Evolutionary conservation across 2,888 invertebrate species (phyloP), one percentile per base, ranked within the genome.

Genomic region (Ryuthela nishihirai): DNA sequence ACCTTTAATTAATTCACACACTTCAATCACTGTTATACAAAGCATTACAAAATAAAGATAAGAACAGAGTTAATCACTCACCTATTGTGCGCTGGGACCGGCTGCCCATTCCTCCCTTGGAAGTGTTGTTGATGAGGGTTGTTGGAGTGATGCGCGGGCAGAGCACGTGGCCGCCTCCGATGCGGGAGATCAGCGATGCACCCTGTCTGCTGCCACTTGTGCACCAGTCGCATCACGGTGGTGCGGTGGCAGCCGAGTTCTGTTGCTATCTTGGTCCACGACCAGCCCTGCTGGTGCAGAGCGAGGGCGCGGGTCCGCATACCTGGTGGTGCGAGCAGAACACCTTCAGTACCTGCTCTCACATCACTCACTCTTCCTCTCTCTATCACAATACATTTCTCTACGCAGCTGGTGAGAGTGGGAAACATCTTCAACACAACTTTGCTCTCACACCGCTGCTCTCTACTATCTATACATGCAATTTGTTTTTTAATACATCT

Each of bases 211-310:
- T 59, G 59, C 59, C 59, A 59, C 40, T 59, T 59, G 53, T 59
- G 59, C 18, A 59, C 59, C 26, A 59, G 48, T 10, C 59, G 43
- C 59, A 59, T 59, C 26, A 59, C 59, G 17, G 59, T 59, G 39
- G 59, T 59, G 17, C 59, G 42, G 48, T 59, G 59, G 46, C 59
- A 59, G 23, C 59, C 59, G 42, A 59, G 39, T 25, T 59, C 59
- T 18, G 59, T 59, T n/a, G 59, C 59, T 26, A 59, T 59, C 53
- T 59, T 59, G 29, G 59, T 59, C 59, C 59, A 59, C 20, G 59
- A 59, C 59, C 59, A 59, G 9, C 59, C 59, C 35, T 59, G 59
- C 47, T 59, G 59, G 48, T 59, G 59, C 23, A 59, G 36, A 34
- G 59, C 52, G 25, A 59, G 44, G n/a, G 59, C 59, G 4, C 53